Percentiles rank a stretch among this genome's conserved stretches.
These are phyloP conservation scores for Epicauta chinensis DNA, from an alignment of 1,140 invertebrate species.

Conservation along the genomic window DNA sequence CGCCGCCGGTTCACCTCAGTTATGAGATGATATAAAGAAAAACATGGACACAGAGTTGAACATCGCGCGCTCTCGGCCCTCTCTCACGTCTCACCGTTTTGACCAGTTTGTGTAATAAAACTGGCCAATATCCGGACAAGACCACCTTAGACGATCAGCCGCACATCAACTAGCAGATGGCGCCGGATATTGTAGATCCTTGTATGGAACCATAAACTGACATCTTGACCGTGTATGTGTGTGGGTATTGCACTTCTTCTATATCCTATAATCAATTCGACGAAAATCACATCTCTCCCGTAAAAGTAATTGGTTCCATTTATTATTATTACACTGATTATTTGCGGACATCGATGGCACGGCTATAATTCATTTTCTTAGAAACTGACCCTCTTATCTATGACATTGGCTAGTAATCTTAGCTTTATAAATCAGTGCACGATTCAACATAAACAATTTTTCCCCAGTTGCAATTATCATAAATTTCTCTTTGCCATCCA, in stretches of 20 bases:
- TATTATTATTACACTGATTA: conserved; percentile 7
- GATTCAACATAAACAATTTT: too few relatives aligned
- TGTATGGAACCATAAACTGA: conserved; percentile 18
- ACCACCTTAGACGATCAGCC: conserved; percentile 27
- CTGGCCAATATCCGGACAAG: conserved; percentile 34
- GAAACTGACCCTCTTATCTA: too few relatives aligned
- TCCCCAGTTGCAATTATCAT: too few relatives aligned
- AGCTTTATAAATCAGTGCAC: too few relatives aligned
- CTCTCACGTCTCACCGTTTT: conserved; percentile 27
- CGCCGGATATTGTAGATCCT: conserved; percentile 35
- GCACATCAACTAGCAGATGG: conserved; percentile 29
- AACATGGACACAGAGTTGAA: conserved; percentile 25
- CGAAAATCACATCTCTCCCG: too few relatives aligned
- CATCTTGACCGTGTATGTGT: too few relatives aligned
- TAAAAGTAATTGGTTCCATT: too few relatives aligned
- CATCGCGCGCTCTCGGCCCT: background rate
- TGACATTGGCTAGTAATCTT: too few relatives aligned
- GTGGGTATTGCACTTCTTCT: too few relatives aligned
- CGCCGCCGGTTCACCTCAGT: conserved; percentile 29
- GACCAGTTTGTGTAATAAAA: conserved; percentile 37
- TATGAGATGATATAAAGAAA: conserved; percentile 31
- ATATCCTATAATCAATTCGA: too few relatives aligned
- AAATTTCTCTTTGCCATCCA: too few relatives aligned
- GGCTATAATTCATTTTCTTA: too few relatives aligned
- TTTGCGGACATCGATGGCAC: background rate